A percentile compares a stretch with the other conserved stretches of the same genome.
phyloP scores from a whole-genome alignment of 2,113 vertebrate genomes.

The Marmota monax region DNA sequence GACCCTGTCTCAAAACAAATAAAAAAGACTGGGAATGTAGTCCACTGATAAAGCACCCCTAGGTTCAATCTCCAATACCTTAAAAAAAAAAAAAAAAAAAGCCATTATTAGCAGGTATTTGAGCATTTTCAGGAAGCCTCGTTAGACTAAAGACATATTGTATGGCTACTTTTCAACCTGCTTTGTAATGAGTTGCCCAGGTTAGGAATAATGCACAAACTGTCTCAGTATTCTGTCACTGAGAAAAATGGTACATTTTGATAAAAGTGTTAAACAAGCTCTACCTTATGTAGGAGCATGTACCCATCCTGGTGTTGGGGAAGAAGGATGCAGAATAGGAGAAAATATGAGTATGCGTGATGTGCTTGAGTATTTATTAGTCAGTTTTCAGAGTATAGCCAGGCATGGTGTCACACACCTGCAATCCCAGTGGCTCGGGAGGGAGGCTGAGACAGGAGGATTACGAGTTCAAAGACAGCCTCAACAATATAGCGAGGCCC shows the following conservation, averaged over 20 bases:
- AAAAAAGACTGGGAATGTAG: too few relatives aligned
- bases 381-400: background rate
- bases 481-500: too few relatives aligned
- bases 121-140: background rate
- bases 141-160: background rate
- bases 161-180: conserved; percentile 4
- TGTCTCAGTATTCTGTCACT: background rate
- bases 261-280: background rate
- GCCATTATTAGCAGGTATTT: conserved; percentile 2
- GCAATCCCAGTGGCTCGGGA: too few relatives aligned
- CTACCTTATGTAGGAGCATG: background rate
- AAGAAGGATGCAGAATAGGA: rapidly evolving
- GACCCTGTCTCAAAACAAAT: too few relatives aligned
- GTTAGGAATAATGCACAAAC: conserved; percentile 26
- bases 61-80: too few relatives aligned
- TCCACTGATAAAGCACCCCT: too few relatives aligned
- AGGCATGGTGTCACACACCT: too few relatives aligned
- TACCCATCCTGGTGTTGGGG: rapidly evolving
- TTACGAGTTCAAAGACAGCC: too few relatives aligned
- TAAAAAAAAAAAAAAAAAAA: too few relatives aligned
- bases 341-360: background rate
- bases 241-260: background rate
- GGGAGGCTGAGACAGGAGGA: too few relatives aligned
- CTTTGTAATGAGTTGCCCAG: background rate
- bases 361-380: background rate